phyloP scores from a whole-genome alignment of 2,113 vertebrate species.

The Nannobrachium achirus region DNA sequence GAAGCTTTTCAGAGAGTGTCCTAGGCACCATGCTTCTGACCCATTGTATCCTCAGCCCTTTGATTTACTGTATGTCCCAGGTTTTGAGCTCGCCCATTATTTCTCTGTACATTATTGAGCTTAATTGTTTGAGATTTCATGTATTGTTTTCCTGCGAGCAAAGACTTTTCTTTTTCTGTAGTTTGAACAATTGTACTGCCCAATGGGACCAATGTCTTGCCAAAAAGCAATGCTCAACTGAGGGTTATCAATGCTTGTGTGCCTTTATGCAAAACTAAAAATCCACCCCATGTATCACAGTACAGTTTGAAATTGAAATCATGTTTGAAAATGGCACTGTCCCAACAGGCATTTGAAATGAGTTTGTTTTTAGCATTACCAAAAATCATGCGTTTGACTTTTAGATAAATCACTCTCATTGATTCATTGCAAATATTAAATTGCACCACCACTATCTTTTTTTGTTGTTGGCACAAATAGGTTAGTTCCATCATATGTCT shows the following conservation, averaged over 20 bases:
- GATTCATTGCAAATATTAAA: slow-evolving; percentile 49
- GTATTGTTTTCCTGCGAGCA: slow-evolving; percentile 56
- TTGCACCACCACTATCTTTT: slow-evolving; percentile 65
- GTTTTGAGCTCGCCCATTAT: slow-evolving; percentile 42
- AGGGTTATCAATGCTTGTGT: slow-evolving; percentile 78
- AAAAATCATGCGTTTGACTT: slow-evolving; percentile 46
- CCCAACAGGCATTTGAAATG: slow-evolving; percentile 68
- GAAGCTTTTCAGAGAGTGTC: slow-evolving; percentile 59
- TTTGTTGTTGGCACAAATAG: slow-evolving; percentile 63
- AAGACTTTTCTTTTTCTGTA: slow-evolving; percentile 59
- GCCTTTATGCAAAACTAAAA: slow-evolving; percentile 80
- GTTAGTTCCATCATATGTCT: slow-evolving; percentile 64
- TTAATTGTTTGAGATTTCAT: slow-evolving; percentile 55
- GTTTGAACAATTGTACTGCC: slow-evolving; percentile 76
- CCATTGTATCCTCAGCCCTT: slow-evolving; percentile 53
- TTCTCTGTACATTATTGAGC: slow-evolving; percentile 69
- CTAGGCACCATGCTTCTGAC: slow-evolving; percentile 53
- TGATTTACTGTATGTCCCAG: slow-evolving; percentile 42
- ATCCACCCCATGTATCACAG: slow-evolving; percentile 60
- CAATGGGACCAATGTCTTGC: slow-evolving; percentile 81
- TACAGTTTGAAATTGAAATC: slow-evolving; percentile 5
- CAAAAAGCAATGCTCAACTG: slow-evolving; percentile 68
- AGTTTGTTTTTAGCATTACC: slow-evolving; percentile 49
- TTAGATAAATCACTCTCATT: slow-evolving; percentile 42
- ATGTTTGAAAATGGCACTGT: slow-evolving; percentile 58